Conservation (phyloP, 2,113 vertebrate genomes). For the Sceloporus undulatus region DNA sequence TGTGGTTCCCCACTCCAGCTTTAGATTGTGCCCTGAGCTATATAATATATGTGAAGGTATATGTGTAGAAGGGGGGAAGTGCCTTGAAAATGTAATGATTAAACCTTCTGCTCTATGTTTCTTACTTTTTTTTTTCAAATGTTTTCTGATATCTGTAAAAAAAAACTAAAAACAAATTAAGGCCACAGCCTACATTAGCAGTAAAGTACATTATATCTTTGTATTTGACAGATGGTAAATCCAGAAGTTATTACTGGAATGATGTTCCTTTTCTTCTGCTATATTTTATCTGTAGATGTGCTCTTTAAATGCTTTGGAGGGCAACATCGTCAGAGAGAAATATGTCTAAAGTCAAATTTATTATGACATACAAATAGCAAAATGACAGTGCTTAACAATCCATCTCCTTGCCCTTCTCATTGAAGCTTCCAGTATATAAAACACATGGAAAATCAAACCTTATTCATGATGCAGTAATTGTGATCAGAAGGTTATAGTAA, state of each 20-base stretch:
- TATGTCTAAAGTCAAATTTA: slow-evolving; percentile 7
- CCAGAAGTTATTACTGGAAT: slow-evolving; percentile 21
- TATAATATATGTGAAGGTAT: too few relatives aligned
- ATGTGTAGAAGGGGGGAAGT: background rate
- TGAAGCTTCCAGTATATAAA: background rate
- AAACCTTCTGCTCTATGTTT: background rate
- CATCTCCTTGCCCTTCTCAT: background rate
- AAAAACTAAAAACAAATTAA: background rate
- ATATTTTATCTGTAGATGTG: slow-evolving; percentile 21
- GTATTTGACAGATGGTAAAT: slow-evolving; percentile 17
- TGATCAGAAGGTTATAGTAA: slow-evolving; percentile 13
- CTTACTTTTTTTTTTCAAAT: background rate
- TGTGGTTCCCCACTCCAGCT: too few relatives aligned
- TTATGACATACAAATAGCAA: background rate
- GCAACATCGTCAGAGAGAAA: slow-evolving; percentile 24
- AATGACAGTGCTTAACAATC: background rate
- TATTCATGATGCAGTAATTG: background rate
- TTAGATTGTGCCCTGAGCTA: too few relatives aligned
- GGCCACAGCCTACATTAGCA: slow-evolving; percentile 32
- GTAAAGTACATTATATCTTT: background rate
- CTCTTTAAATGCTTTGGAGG: slow-evolving; percentile 23
- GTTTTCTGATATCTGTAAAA: slow-evolving; percentile 10
- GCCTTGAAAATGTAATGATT: background rate
- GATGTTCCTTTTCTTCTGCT: slow-evolving; percentile 14
- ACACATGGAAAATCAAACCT: background rate